Evolutionary conservation across 2,113 vertebrate species (phyloP).

Genomic region (Pterocles orientalis): DNA sequence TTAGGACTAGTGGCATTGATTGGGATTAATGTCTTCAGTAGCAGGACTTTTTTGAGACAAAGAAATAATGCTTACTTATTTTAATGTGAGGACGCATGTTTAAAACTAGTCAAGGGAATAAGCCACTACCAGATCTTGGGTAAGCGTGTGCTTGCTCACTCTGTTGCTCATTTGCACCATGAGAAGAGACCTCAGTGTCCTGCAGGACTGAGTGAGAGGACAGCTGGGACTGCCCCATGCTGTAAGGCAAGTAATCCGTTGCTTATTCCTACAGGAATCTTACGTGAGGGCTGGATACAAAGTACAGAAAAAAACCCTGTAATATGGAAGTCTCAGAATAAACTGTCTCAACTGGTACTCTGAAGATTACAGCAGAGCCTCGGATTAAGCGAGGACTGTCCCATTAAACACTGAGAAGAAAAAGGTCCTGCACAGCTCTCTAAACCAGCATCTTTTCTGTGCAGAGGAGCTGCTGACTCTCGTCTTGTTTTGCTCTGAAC

Average conservation of each 20-base stretch:
- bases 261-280: background rate
- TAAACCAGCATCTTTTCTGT: background rate
- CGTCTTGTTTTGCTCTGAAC: background rate
- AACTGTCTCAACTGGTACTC: background rate
- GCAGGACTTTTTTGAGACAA: background rate
- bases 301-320: background rate
- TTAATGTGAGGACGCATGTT: background rate
- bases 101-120: background rate
- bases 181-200: fast-evolving
- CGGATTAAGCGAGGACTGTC: background rate
- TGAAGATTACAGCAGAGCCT: background rate
- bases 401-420: background rate
- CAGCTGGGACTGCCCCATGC: background rate
- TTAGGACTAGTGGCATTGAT: background rate
- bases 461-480: background rate
- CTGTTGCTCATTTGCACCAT: background rate
- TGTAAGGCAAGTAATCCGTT: background rate
- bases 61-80: background rate
- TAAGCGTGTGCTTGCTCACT: background rate
- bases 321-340: background rate
- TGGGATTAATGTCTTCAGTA: background rate
- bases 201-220: background rate
- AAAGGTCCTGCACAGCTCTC: background rate
- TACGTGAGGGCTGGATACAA: background rate
- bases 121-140: background rate